These are phyloP conservation scores for Rhinella marina DNA, from an alignment of 2,797 vertebrate genomes.

Conservation along the genomic window DNA sequence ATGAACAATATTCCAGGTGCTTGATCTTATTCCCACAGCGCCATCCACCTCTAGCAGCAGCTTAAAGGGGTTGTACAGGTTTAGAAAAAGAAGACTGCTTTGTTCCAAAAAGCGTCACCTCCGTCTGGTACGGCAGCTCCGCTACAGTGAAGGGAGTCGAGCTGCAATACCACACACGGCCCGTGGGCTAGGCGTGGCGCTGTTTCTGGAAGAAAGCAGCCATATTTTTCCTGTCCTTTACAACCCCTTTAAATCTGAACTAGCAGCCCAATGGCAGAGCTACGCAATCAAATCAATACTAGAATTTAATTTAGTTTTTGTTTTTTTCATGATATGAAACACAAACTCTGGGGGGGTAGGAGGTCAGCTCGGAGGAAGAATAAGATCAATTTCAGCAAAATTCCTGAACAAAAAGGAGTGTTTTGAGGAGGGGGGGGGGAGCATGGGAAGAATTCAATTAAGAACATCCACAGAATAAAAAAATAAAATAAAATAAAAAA, in stretches of 20 bases:
- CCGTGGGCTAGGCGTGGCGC: neutral
- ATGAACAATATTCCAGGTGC: neutral
- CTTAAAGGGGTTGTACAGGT: neutral
- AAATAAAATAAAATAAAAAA: neutral
- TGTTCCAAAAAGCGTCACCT: neutral
- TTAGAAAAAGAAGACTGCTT: neutral
- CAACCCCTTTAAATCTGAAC: neutral
- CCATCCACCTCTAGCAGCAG: neutral
- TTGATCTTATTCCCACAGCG: neutral
- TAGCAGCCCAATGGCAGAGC: neutral
- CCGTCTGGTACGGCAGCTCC: neutral
- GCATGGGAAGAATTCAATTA: too few relatives aligned
- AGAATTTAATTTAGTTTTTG: neutral
- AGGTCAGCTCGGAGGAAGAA: neutral
- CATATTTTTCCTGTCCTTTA: neutral
- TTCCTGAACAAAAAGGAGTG: conserved; percentile 15
- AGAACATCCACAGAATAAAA: neutral
- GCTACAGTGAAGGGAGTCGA: neutral
- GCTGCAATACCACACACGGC: neutral
- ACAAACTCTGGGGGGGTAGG: too few relatives aligned
- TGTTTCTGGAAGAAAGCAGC: neutral
- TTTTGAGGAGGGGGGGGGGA: neutral
- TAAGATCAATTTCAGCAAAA: neutral
- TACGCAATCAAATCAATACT: neutral
- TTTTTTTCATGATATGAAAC: neutral